Evolutionary conservation across 1,140 invertebrate species (phyloP).

Genomic region (Phymorhynchus buccinoides): DNA sequence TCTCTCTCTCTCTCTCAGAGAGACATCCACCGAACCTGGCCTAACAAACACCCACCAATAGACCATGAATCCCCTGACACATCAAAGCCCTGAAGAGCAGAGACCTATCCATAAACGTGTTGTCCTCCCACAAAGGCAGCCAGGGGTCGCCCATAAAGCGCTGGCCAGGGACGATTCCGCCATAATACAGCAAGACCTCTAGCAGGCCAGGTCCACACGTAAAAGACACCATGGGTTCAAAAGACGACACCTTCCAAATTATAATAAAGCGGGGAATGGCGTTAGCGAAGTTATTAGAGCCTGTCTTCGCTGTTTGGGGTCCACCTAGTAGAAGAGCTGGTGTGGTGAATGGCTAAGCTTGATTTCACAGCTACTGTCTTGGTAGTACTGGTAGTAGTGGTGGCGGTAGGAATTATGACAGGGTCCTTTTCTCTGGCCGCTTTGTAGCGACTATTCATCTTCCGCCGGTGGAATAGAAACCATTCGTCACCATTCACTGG

Average conservation of each 20-base stretch:
- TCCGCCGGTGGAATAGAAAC: background rate
- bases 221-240: background rate
- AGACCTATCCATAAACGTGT: background rate
- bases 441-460: background rate
- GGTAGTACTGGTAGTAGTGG: too few relatives aligned
- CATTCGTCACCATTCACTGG: background rate
- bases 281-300: background rate
- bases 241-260: background rate
- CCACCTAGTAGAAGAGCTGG: too few relatives aligned
- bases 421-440: background rate
- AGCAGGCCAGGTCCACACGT: too few relatives aligned
- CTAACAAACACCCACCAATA: too few relatives aligned
- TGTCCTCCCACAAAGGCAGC: background rate
- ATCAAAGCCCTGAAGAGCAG: background rate
- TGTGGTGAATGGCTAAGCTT: background rate
- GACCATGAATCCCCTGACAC: background rate
- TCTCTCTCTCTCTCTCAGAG: too few relatives aligned
- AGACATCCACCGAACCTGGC: too few relatives aligned
- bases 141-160: background rate
- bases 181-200: too few relatives aligned
- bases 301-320: background rate
- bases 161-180: background rate
- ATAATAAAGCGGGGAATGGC: background rate
- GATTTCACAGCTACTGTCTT: slow-evolving; percentile 3
- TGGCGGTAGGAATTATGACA: background rate